phyloP scores from a whole-genome alignment of 1,140 invertebrate species.

The Caerostris darwini region DNA sequence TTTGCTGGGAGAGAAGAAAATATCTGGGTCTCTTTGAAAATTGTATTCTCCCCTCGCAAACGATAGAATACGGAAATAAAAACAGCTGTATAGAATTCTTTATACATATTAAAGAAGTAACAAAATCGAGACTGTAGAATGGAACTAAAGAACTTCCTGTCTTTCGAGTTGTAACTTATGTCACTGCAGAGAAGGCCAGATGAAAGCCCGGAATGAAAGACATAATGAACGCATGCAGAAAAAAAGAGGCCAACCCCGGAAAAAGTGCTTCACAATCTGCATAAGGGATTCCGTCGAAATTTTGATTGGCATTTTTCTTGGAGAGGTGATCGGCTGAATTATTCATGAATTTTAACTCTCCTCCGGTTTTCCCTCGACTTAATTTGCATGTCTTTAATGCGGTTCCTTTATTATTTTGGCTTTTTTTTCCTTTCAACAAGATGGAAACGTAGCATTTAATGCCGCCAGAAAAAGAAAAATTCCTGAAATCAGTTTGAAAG shows the following conservation, averaged over 20 bases:
- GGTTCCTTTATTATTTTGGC: neutral
- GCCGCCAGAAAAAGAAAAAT: neutral
- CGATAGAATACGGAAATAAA: too few species aligned
- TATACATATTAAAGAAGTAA: neutral
- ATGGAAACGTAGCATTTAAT: slow-evolving; percentile 38
- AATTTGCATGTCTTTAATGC: slow-evolving; percentile 71
- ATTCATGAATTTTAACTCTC: slow-evolving; percentile 55
- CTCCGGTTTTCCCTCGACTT: slow-evolving; percentile 35
- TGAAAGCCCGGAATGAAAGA: neutral
- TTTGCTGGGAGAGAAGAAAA: too few species aligned
- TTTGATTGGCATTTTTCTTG: slow-evolving; percentile 69
- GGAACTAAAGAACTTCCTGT: neutral
- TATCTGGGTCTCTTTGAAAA: too few species aligned
- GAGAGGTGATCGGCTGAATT: slow-evolving; percentile 49
- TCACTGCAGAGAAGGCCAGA: neutral
- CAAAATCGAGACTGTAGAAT: neutral
- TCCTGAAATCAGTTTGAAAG: slow-evolving; percentile 42
- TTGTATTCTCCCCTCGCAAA: too few species aligned
- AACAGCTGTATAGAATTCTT: too few species aligned
- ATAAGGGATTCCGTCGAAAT: slow-evolving; percentile 54
- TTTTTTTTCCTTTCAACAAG: neutral
- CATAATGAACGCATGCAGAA: too few species aligned
- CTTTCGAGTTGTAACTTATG: neutral
- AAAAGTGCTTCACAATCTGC: slow-evolving; percentile 11
- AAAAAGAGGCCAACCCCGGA: neutral